Evolutionary conservation across 1,140 invertebrate species (phyloP).

Genomic region (Paraescarpia echinospica): DNA sequence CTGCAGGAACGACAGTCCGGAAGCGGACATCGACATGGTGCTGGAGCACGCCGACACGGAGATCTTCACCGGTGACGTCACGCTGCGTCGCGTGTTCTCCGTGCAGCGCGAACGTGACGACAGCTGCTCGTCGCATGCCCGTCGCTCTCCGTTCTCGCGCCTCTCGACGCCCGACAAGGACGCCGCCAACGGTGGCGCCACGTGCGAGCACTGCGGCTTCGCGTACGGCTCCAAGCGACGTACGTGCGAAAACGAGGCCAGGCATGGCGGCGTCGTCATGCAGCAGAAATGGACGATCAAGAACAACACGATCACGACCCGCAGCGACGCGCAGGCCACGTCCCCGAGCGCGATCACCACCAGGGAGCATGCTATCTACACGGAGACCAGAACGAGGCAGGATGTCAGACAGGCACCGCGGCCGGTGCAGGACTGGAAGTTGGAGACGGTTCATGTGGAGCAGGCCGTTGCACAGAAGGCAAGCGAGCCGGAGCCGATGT

Average conservation of each 20-base stretch:
- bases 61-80: slow-evolving; percentile 17
- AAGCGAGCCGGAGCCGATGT: neutral
- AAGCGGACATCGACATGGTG: slow-evolving; percentile 11
- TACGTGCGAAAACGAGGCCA: neutral
- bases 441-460: neutral
- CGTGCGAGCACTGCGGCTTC: neutral
- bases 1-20: slow-evolving; percentile 11
- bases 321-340: neutral
- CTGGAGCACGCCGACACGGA: slow-evolving; percentile 21
- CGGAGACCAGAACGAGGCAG: neutral
- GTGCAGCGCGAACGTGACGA: neutral
- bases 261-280: neutral
- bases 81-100: slow-evolving; percentile 15
- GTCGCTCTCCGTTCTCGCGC: neutral
- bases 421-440: neutral
- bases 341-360: neutral
- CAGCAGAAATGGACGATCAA: neutral
- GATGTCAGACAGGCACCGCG: neutral
- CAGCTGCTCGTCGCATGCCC: neutral
- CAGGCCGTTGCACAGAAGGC: neutral
- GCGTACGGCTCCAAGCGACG: neutral
- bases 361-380: too few species aligned
- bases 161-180: neutral
- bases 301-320: neutral
- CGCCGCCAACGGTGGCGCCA: neutral